A percentile compares a stretch with the other conserved stretches of the same genome.
Evolutionary conservation across 2,113 vertebrate species (phyloP).

Genomic region (Chaetodon trifascialis): DNA sequence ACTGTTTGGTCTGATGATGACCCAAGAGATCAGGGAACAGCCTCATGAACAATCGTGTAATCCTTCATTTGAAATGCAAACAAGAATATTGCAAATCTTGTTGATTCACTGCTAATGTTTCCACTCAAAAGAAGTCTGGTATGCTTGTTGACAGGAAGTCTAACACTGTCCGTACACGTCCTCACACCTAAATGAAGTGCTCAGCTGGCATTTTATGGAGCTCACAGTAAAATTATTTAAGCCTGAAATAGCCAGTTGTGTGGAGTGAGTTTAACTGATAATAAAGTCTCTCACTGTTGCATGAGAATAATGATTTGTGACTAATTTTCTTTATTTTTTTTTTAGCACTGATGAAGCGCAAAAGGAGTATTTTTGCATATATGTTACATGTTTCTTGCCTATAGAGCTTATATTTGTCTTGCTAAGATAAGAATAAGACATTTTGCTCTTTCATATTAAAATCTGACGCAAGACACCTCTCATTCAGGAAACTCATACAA

Average conservation of each 20-base stretch:
- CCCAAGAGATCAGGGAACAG: no score
- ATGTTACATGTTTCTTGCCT: neutral
- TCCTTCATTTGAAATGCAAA: slow-evolving; percentile 1
- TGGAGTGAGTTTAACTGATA: slow-evolving; percentile 25
- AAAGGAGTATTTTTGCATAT: neutral
- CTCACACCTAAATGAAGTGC: neutral
- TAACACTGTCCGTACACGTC: neutral
- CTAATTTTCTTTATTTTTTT: neutral
- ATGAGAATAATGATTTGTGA: neutral
- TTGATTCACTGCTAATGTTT: neutral
- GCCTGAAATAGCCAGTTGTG: neutral
- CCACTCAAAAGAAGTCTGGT: neutral
- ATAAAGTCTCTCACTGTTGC: neutral
- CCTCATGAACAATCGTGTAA: no score
- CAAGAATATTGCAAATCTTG: neutral
- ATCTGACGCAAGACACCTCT: no score
- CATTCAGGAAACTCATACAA: no score
- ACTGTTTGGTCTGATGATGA: no score
- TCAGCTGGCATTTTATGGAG: slow-evolving; percentile 8
- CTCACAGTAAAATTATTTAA: neutral
- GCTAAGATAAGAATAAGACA: neutral
- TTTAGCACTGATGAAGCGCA: no score
- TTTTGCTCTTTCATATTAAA: no score
- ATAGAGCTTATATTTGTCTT: neutral
- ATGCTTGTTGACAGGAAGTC: neutral